A percentile compares a stretch with the other conserved stretches of the same genome.
Conservation (phyloP, 2,113 vertebrate genomes). For the Cebidichthys violaceus region DNA sequence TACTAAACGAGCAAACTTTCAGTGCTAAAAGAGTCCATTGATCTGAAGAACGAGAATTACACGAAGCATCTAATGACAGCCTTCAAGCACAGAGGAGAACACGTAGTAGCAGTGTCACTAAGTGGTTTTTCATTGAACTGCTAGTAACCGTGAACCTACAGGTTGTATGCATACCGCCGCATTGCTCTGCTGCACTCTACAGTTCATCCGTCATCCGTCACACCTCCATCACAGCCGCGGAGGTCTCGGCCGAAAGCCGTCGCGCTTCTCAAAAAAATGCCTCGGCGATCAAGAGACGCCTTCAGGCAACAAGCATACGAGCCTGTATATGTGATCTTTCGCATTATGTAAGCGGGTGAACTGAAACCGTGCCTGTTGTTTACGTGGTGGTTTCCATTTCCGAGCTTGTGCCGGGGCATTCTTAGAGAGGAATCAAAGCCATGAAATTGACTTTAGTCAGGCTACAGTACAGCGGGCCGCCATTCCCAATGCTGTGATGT, state of each 20-base stretch:
- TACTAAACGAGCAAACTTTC: neutral
- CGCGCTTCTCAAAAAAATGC: slow-evolving; percentile 28
- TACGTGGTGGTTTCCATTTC: slow-evolving; percentile 27
- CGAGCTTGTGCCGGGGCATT: slow-evolving; percentile 4
- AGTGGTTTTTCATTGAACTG: neutral
- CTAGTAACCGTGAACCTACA: neutral
- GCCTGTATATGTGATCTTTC: slow-evolving; percentile 25
- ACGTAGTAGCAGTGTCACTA: neutral
- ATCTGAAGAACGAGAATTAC: neutral
- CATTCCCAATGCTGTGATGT: slow-evolving; percentile 6
- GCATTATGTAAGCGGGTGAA: slow-evolving; percentile 29
- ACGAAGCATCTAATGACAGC: neutral
- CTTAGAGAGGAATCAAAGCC: slow-evolving; percentile 36
- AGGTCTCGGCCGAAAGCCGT: slow-evolving; percentile 16
- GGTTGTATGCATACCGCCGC: slow-evolving; percentile 3
- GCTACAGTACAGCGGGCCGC: slow-evolving; percentile 7
- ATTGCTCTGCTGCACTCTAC: neutral
- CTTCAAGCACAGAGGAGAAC: neutral
- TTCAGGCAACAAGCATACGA: slow-evolving; percentile 16
- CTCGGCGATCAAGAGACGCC: neutral
- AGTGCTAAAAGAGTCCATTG: neutral
- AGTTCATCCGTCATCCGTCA: slow-evolving; percentile 38
- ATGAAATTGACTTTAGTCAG: slow-evolving; percentile 46
- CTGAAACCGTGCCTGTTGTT: slow-evolving; percentile 24
- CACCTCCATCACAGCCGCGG: slow-evolving; percentile 16